Evolutionary conservation across 2,888 invertebrate species (phyloP), one percentile per base, ranked within the genome.

Genomic region (Dryobota labecula): DNA sequence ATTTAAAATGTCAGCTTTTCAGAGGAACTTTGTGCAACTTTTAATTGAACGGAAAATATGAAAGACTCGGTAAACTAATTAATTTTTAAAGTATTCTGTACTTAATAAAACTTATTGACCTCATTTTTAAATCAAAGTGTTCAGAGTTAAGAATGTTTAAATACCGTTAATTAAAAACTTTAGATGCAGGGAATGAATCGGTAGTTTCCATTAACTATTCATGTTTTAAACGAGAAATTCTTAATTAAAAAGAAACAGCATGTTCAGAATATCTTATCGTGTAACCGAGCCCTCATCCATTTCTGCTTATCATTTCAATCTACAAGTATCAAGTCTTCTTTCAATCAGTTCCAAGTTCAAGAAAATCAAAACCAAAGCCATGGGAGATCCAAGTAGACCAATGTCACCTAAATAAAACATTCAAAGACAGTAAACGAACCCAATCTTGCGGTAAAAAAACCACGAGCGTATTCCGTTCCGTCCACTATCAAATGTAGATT

Each of bases 401-500:
- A 70, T 69, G 73, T 78, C 76, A 70, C 70, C 60, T 53, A 74
- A 77, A 85, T 71, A 80, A 80, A 82, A 68, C 76, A 78, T 80
- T 79, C 65, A 78, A 82, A 82, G 77, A 83, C 70, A 67, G 80
- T 88, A 85, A 86, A 86, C 82, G 72, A 86, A 87, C 81, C 84
- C 84, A 85, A 88, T 85, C 85, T 89, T 90, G 92, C 78, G 91
- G 92, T 89, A 75, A 85, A 79, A 89, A 84, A 92, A 91, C 92
- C 93, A 90, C 92, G 82, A 85, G 80, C 87, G 70, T 90, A 89
- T 90, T 92, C 91, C 80, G 68, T 82, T 58, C 72, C 62, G 45
- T 30, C 53, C 63, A 90, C 91, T 92, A 93, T 94, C 94, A 93
- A 93, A 94, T 94, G 91, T 92, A 94, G 92, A 93, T 91, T 92